A percentile compares a stretch with the other conserved stretches of the same genome.
Evolutionary conservation across 92 coral and sea anemone species (phyloP).

Genomic region (Blastomussa wellsi): DNA sequence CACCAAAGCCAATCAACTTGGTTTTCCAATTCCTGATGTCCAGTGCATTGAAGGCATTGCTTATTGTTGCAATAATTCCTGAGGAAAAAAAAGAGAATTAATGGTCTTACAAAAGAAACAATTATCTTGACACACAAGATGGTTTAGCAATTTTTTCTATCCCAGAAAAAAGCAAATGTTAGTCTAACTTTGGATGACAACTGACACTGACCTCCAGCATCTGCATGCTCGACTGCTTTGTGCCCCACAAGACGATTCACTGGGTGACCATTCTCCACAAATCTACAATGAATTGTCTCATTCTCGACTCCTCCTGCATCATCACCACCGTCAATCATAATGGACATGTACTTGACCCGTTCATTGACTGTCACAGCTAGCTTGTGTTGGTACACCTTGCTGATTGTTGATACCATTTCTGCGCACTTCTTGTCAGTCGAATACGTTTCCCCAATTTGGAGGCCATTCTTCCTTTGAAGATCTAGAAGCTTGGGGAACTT

Average conservation of each 20-base stretch:
- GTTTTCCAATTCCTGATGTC: conserved; percentile 14
- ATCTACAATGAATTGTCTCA: conserved; percentile 54
- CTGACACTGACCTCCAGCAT: conserved; percentile 43
- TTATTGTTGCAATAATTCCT: conserved; percentile 29
- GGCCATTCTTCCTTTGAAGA: conserved; percentile 44
- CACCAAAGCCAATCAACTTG: conserved; percentile 40
- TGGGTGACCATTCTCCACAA: conserved; percentile 50
- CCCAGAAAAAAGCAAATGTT: too few species aligned
- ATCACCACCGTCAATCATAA: conserved; percentile 43
- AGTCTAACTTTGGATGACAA: too few species aligned
- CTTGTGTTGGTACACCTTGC: conserved; percentile 33
- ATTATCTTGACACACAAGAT: not conserved
- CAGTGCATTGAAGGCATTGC: conserved; percentile 18
- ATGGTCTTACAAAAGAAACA: not conserved
- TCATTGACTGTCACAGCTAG: conserved; percentile 37
- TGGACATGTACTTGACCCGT: conserved; percentile 32
- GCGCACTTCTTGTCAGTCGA: conserved; percentile 39
- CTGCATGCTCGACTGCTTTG: conserved; percentile 47
- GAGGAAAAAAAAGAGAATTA: not conserved
- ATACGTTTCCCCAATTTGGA: conserved; percentile 30
- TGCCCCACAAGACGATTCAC: conserved; percentile 58
- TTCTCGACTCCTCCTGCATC: conserved; percentile 43
- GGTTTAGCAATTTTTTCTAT: not conserved
- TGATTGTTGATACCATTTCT: conserved; percentile 29
- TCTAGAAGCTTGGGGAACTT: conserved; percentile 22